Percentiles rank a stretch among this genome's conserved stretches.
Evolutionary conservation across 2,888 invertebrate genomes (phyloP).

Genomic region (Tinea trinotella): DNA sequence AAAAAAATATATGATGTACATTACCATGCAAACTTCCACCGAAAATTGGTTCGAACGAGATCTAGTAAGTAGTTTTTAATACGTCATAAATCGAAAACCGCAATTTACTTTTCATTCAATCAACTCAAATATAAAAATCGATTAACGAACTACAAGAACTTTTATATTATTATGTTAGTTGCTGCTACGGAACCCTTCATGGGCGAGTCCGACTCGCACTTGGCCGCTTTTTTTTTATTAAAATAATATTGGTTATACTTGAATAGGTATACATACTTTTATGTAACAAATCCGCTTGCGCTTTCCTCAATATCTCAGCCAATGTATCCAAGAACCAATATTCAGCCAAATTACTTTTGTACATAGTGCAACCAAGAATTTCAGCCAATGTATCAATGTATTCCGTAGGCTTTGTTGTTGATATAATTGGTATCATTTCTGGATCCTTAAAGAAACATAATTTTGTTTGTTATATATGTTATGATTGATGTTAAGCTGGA

Average conservation of each 20-base stretch:
- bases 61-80: too few species aligned
- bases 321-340: conserved; percentile 69
- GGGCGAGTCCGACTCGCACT: too few species aligned
- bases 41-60: too few species aligned
- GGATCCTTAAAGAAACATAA: conserved; percentile 49
- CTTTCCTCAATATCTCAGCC: conserved; percentile 52
- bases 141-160: too few species aligned
- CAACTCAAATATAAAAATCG: too few species aligned
- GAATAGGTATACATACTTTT: conserved; percentile 36
- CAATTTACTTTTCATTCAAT: too few species aligned
- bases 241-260: neutral
- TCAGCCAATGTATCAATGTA: conserved; percentile 54
- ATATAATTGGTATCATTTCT: conserved; percentile 44
- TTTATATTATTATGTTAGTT: too few species aligned
- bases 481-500: too few species aligned
- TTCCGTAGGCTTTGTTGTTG: conserved; percentile 37
- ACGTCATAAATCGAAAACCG: too few species aligned
- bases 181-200: neutral
- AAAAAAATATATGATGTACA: too few species aligned
- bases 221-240: neutral
- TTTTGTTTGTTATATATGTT: too few species aligned
- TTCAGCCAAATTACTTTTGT: conserved; percentile 52
- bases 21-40: too few species aligned
- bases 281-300: conserved; percentile 45
- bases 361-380: conserved; percentile 47